Conservation (phyloP, 2,797 vertebrate genomes). For the Cossypha dichroa region DNA sequence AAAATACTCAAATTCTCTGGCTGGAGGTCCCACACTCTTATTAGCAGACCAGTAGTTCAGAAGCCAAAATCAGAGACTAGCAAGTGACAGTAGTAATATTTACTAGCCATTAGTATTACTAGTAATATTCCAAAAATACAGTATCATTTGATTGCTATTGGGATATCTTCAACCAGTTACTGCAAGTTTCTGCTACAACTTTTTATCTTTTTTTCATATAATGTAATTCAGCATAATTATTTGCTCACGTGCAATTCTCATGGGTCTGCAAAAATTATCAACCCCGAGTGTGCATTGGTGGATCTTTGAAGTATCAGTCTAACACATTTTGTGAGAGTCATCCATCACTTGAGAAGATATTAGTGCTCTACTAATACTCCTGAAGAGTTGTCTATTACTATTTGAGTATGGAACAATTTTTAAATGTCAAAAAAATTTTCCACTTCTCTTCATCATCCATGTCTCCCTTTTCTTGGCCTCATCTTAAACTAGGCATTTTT, state of each 20-base stretch:
- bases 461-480: not conserved
- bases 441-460: not conserved
- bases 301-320: not conserved
- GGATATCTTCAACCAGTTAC: not conserved
- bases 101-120: not conserved
- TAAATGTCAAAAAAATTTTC: not conserved
- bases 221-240: conserved; percentile 52
- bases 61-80: not conserved
- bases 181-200: not conserved
- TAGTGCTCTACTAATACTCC: not conserved
- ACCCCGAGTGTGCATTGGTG: not conserved
- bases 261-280: not conserved
- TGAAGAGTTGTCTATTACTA: not conserved
- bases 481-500: not conserved
- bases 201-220: not conserved
- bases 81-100: not conserved
- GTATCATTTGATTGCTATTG: not conserved
- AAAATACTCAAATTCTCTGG: not conserved
- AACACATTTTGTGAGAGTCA: not conserved
- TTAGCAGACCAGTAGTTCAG: not conserved
- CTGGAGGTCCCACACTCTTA: not conserved
- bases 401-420: not conserved
- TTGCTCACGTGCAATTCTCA: not conserved
- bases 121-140: not conserved
- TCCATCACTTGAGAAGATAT: not conserved